Conservation (phyloP, 2,888 invertebrate species). For the Anticlea derivata region DNA sequence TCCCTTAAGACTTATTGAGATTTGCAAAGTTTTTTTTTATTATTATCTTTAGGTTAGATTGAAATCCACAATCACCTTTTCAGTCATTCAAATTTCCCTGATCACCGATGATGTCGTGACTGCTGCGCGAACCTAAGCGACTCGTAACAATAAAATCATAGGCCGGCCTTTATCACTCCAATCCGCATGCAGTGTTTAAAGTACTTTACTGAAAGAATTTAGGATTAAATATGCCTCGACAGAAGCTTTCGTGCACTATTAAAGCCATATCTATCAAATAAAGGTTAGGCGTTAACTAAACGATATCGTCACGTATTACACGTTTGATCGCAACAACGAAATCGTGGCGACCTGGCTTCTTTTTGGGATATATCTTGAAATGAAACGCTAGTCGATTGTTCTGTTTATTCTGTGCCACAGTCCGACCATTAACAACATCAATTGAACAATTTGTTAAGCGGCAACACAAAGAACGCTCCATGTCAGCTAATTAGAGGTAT, state of each 20-base stretch:
- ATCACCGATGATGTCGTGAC: slow-evolving; percentile 52
- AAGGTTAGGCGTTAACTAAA: too few species aligned
- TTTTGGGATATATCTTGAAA: too few species aligned
- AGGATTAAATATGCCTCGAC: not conserved
- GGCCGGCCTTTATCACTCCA: not conserved
- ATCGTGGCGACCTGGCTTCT: too few species aligned
- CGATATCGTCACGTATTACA: too few species aligned
- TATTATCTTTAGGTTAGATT: not conserved
- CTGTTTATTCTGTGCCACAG: slow-evolving; percentile 44
- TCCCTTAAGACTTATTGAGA: too few species aligned
- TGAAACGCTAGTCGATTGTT: slow-evolving; percentile 1
- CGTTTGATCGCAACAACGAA: too few species aligned
- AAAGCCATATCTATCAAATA: too few species aligned
- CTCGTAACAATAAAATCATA: slow-evolving; percentile 43
- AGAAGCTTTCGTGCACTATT: too few species aligned
- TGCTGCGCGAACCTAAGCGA: slow-evolving; percentile 49
- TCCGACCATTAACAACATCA: slow-evolving; percentile 73
- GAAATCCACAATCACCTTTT: not conserved
- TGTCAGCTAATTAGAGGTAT: slow-evolving; percentile 79
- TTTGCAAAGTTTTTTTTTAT: too few species aligned
- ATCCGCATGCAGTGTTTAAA: not conserved
- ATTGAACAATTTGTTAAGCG: slow-evolving; percentile 80
- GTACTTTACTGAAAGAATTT: not conserved
- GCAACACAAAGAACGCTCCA: slow-evolving; percentile 69
- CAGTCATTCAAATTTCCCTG: slow-evolving; percentile 3